Conservation (phyloP, 2,888 invertebrate genomes). For the Eristalis intricaria region DNA sequence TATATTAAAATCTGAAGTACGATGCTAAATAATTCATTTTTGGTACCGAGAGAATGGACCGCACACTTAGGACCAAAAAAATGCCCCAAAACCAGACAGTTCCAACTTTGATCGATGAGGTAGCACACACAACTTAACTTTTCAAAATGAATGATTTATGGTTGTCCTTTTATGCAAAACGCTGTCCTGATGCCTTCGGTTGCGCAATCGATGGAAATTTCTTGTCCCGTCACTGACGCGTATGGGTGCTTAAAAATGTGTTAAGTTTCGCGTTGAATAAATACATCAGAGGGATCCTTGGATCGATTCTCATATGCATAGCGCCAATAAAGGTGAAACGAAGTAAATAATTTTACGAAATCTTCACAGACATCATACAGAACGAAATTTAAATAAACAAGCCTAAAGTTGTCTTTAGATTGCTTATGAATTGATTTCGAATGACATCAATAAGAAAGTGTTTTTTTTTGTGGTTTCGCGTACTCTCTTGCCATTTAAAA, state of each 20-base stretch:
- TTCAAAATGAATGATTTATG: slow-evolving; percentile 63
- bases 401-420: too few species aligned
- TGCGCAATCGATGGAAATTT: background rate
- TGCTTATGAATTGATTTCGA: too few species aligned
- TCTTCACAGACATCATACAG: background rate
- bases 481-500: too few species aligned
- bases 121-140: slow-evolving; percentile 33
- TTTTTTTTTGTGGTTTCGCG: too few species aligned
- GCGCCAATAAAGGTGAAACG: slow-evolving; percentile 6
- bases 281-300: background rate
- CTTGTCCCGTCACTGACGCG: background rate
- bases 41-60: background rate
- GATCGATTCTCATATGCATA: background rate
- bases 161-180: slow-evolving; percentile 29
- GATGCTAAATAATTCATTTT: slow-evolving; percentile 32
- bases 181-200: slow-evolving; percentile 9
- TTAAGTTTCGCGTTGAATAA: slow-evolving; percentile 4
- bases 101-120: slow-evolving; percentile 63
- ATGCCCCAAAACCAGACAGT: slow-evolving; percentile 29
- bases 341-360: slow-evolving; percentile 3
- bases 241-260: background rate
- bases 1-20: slow-evolving; percentile 61
- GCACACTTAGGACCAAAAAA: background rate
- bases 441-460: too few species aligned
- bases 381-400: background rate